A percentile compares a stretch with the other conserved stretches of the same genome.
Conservation (phyloP, 2,797 vertebrate species). For the Sciaenops ocellatus region DNA sequence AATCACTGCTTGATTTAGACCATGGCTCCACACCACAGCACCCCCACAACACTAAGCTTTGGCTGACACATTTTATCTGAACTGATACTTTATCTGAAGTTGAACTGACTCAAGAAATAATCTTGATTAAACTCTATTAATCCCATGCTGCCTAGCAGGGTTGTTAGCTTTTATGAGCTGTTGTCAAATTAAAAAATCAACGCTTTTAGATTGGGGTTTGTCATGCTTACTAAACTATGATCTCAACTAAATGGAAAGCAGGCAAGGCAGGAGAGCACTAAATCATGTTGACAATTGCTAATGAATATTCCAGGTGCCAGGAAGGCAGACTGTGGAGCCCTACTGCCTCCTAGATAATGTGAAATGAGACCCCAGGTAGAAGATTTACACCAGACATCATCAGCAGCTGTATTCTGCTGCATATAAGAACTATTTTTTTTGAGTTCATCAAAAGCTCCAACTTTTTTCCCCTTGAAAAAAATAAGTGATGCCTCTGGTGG, state of each 20-base stretch:
- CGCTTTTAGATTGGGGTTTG: constrained; percentile 40
- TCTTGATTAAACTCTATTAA: constrained; percentile 37
- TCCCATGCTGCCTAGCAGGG: constrained; percentile 7
- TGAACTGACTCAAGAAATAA: constrained; percentile 9
- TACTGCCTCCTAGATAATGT: constrained; percentile 30
- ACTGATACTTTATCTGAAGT: background rate
- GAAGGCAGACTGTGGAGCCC: constrained; percentile 22
- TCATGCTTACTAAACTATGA: constrained; percentile 48
- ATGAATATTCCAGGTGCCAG: constrained; percentile 58
- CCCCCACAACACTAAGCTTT: background rate
- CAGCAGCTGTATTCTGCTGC: constrained; percentile 5
- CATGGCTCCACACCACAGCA: background rate
- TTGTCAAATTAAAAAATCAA: constrained; percentile 54
- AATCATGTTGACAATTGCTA: constrained; percentile 68
- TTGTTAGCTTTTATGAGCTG: constrained; percentile 50
- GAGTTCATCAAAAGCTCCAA: constrained; percentile 40
- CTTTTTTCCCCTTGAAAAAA: constrained; percentile 38
- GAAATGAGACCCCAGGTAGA: constrained; percentile 37
- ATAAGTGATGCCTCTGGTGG: constrained; percentile 51
- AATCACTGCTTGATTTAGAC: constrained; percentile 13
- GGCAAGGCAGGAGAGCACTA: constrained; percentile 43
- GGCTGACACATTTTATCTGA: background rate
- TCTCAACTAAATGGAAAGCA: constrained; percentile 51
- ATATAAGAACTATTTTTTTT: constrained; percentile 22
- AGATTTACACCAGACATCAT: constrained; percentile 35